Conservation (phyloP, 2,888 invertebrate species). For the Eupsilia transversa region DNA sequence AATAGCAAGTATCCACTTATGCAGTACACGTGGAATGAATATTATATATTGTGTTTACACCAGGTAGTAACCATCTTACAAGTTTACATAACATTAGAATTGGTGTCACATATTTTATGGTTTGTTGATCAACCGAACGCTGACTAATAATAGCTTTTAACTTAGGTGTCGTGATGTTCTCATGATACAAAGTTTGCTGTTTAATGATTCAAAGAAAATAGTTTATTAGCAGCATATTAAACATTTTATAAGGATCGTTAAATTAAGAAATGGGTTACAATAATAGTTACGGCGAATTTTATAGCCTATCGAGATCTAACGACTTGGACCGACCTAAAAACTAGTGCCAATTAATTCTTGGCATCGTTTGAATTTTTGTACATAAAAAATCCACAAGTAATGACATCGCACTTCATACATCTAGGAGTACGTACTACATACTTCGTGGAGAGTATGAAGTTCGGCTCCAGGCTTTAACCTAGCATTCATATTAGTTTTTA, state of each 20-base stretch:
- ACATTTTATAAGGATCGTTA: slow-evolving; percentile 46
- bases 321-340: slow-evolving; percentile 44
- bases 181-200: slow-evolving; percentile 8
- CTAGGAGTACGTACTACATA: not conserved
- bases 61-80: slow-evolving; percentile 20
- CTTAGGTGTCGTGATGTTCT: slow-evolving; percentile 25
- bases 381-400: slow-evolving; percentile 10
- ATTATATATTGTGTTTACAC: slow-evolving; percentile 46
- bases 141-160: slow-evolving; percentile 48
- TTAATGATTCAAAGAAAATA: slow-evolving; percentile 35
- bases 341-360: slow-evolving; percentile 52
- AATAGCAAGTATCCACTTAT: slow-evolving; percentile 39
- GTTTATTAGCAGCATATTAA: slow-evolving; percentile 42
- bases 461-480: not conserved
- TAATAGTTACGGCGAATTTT: slow-evolving; percentile 33
- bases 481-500: not conserved
- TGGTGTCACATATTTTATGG: slow-evolving; percentile 43
- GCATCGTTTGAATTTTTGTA: slow-evolving; percentile 31
- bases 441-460: not conserved
- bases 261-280: slow-evolving; percentile 50
- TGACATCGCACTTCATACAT: not conserved
- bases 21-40: slow-evolving; percentile 45
- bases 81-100: slow-evolving; percentile 61
- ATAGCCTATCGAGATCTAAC: slow-evolving; percentile 41
- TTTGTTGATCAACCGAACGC: slow-evolving; percentile 39